A percentile compares a stretch with the other conserved stretches of the same genome.
Conservation (phyloP, 1,140 invertebrate species). For the Anadara kagoshimensis region DNA sequence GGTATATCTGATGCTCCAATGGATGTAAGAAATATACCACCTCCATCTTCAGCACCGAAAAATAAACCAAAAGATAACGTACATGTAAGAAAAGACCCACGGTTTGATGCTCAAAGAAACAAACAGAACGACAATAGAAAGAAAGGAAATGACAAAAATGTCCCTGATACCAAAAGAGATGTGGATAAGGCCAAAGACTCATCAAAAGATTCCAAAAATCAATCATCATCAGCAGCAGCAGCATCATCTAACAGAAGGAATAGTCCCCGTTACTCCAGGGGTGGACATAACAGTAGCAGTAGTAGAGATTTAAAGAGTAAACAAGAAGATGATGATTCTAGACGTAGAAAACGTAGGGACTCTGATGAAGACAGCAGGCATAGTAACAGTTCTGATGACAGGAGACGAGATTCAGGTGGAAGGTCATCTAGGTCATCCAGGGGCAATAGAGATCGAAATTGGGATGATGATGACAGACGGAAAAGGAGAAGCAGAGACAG, state of each 20-base stretch:
- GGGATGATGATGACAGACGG: neutral
- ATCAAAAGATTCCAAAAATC: too few species aligned
- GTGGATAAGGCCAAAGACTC: too few species aligned
- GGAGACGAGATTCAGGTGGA: neutral
- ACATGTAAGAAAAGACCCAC: too few species aligned
- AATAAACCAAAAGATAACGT: neutral
- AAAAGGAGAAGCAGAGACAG: neutral
- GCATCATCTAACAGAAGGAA: conserved; percentile 6
- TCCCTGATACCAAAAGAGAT: too few species aligned
- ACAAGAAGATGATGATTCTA: conserved; percentile 17
- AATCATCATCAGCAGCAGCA: neutral
- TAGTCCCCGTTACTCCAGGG: neutral
- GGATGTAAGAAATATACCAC: neutral
- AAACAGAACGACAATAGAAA: too few species aligned
- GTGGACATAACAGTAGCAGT: conserved; percentile 3
- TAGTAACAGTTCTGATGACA: neutral
- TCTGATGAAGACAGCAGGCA: conserved; percentile 16
- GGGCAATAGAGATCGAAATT: neutral
- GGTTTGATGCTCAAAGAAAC: too few species aligned
- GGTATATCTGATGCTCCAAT: neutral
- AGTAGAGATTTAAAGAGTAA: conserved; percentile 22
- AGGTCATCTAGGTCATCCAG: neutral
- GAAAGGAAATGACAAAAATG: too few species aligned
- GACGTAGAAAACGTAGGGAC: conserved; percentile 14
- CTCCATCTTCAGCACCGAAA: neutral